Conservation (phyloP, 2,113 vertebrate species). For the Chloropsis hardwickii region DNA sequence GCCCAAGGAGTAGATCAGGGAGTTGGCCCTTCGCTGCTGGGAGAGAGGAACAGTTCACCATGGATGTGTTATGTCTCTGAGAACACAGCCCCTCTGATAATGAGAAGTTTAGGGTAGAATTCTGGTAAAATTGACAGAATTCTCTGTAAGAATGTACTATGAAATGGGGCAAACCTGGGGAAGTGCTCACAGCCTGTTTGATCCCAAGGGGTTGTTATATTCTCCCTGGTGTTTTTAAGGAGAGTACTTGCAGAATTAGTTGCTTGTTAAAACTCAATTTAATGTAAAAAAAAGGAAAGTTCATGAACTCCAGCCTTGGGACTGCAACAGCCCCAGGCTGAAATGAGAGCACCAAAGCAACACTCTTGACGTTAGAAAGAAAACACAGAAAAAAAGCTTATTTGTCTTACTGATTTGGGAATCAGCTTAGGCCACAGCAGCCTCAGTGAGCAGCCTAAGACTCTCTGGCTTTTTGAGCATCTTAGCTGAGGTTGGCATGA, state of each 20-base stretch:
- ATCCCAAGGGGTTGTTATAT: background rate
- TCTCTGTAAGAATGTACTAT: background rate
- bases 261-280: background rate
- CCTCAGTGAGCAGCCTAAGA: background rate
- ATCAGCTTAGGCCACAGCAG: constrained; percentile 8
- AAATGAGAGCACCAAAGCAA: background rate
- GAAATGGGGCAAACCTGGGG: background rate
- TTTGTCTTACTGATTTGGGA: background rate
- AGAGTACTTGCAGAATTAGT: background rate
- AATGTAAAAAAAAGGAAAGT: background rate
- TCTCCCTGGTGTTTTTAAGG: background rate
- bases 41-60: background rate
- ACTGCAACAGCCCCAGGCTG: background rate
- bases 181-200: background rate
- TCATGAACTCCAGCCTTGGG: background rate
- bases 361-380: background rate
- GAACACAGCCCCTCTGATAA: background rate
- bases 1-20: background rate
- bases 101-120: background rate
- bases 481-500: background rate
- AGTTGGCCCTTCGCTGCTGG: background rate
- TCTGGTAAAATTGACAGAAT: background rate
- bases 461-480: background rate
- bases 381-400: background rate
- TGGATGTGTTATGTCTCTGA: background rate